A percentile compares a stretch with the other conserved stretches of the same genome.
Conservation (phyloP, 2,888 invertebrate species). For the Phortica okadai region DNA sequence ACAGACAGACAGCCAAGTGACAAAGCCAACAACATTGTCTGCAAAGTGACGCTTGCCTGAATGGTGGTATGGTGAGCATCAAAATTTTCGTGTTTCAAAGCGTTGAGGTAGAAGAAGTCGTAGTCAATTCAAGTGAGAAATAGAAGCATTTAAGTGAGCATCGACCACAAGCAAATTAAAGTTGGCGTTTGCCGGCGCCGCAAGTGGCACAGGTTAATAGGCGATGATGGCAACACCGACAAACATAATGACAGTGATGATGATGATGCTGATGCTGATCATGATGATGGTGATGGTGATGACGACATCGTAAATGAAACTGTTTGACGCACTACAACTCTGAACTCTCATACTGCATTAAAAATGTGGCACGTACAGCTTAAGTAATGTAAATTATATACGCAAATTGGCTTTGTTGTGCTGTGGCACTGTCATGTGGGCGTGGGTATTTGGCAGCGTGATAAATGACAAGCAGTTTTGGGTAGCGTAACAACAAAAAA, state of each 20-base stretch:
- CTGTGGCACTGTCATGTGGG: not conserved
- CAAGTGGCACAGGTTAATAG: slow-evolving; percentile 11
- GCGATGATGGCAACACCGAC: not conserved
- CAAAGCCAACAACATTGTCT: not conserved
- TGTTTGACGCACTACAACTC: not conserved
- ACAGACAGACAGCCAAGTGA: slow-evolving; percentile 1
- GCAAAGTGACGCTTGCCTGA: too few species aligned
- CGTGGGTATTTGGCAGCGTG: not conserved
- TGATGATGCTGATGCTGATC: slow-evolving; percentile 3
- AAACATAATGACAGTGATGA: not conserved
- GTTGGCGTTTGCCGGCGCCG: not conserved
- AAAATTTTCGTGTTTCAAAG: too few species aligned
- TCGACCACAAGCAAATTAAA: slow-evolving; percentile 4
- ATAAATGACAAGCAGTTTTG: not conserved
- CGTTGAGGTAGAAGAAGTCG: too few species aligned
- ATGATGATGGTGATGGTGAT: not conserved
- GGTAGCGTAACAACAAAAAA: not conserved
- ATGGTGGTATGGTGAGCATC: too few species aligned
- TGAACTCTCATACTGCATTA: not conserved
- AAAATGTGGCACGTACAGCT: slow-evolving; percentile 58
- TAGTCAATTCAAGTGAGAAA: too few species aligned
- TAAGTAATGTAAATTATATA: slow-evolving; percentile 69
- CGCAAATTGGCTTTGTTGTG: slow-evolving; percentile 68
- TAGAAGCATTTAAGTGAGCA: too few species aligned
- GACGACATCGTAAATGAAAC: not conserved